These are phyloP conservation scores for Ptilonorhynchus violaceus DNA, from an alignment of 2,113 vertebrate genomes.

Conservation along the genomic window DNA sequence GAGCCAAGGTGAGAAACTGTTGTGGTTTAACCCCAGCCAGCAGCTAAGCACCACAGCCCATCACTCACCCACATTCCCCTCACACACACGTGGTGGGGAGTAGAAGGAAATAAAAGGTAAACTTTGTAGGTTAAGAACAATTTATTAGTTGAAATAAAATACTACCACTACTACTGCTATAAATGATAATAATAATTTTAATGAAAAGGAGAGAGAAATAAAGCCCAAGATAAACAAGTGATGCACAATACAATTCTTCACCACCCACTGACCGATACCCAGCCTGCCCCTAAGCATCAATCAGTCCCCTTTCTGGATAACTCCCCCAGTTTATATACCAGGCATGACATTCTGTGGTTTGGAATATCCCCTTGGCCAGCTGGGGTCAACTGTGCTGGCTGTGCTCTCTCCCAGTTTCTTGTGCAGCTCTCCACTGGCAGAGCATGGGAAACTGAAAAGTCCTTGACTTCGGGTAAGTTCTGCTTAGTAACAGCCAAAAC, in stretches of 20 bases:
- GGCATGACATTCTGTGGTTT: background rate
- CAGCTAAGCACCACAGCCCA: background rate
- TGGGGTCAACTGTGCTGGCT: no score
- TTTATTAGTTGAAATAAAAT: background rate
- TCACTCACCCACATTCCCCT: background rate
- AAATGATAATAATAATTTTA: background rate
- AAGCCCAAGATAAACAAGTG: background rate
- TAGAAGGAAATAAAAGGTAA: background rate
- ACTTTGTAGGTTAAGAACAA: background rate
- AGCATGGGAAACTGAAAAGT: background rate
- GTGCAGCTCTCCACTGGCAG: background rate
- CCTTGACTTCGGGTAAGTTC: background rate
- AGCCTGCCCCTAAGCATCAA: background rate
- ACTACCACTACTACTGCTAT: background rate
- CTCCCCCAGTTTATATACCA: background rate
- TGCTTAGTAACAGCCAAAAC: background rate
- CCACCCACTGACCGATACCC: rapidly evolving
- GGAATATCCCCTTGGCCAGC: background rate
- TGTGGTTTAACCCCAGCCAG: background rate
- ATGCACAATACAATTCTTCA: background rate
- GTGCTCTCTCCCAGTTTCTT: background rate
- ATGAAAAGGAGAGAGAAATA: background rate
- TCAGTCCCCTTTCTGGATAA: background rate
- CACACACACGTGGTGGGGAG: no score
- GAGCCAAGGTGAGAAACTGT: background rate